phyloP scores from a whole-genome alignment of 2,888 invertebrate genomes.

The Dasypolia templi region DNA sequence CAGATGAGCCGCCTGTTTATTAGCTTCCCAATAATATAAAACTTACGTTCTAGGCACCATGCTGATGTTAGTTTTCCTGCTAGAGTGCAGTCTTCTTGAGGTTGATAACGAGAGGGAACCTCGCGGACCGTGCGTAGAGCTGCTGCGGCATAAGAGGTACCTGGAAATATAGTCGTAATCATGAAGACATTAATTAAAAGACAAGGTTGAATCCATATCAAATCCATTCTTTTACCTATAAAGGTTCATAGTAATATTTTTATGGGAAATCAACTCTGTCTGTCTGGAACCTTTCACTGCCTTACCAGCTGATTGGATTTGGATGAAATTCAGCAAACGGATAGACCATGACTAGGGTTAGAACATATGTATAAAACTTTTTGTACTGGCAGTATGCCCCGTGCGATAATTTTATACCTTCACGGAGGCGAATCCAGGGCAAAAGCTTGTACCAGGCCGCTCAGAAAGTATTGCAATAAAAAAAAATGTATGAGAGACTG shows the following conservation, averaged over 20 bases:
- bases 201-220: too few species aligned
- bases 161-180: constrained; percentile 66
- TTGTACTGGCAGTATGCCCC: background rate
- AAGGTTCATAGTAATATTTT: too few species aligned
- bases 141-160: constrained; percentile 85
- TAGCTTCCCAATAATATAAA: background rate
- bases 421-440: too few species aligned
- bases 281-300: too few species aligned
- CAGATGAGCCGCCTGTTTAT: background rate
- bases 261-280: too few species aligned
- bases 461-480: too few species aligned
- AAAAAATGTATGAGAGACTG: too few species aligned
- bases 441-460: too few species aligned
- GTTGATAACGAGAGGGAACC: constrained; percentile 87
- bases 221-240: too few species aligned
- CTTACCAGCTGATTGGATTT: background rate
- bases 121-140: constrained; percentile 79
- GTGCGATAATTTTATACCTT: too few species aligned
- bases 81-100: constrained; percentile 84
- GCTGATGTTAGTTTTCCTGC: constrained; percentile 87
- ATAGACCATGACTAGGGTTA: background rate
- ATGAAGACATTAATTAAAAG: background rate
- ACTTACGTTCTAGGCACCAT: constrained; percentile 88
- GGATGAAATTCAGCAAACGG: background rate
- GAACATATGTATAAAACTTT: background rate